Evolutionary conservation across 37 sponge, comb jelly and placozoan species (phyloP).

Genomic region (Agelas oroides): DNA sequence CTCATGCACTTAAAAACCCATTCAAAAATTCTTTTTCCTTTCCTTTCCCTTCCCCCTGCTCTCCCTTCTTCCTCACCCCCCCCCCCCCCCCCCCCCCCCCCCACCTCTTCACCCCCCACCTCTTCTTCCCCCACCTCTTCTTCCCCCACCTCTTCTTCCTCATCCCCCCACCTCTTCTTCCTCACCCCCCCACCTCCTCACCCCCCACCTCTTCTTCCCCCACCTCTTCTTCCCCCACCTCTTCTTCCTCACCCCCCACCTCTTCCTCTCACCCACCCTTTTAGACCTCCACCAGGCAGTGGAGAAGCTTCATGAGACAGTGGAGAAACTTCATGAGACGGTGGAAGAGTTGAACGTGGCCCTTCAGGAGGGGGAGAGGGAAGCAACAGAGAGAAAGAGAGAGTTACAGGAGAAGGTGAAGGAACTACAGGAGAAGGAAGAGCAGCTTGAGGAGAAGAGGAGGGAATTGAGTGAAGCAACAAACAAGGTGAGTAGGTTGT

Average conservation of each 20-base stretch:
- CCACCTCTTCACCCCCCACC: too few relatives aligned
- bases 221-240: neutral
- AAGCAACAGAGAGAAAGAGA: too few relatives aligned
- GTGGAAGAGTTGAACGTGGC: neutral
- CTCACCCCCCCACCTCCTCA: neutral
- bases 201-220: neutral
- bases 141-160: too few relatives aligned
- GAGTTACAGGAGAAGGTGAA: neutral
- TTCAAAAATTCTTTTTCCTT: too few relatives aligned
- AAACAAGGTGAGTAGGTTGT: neutral
- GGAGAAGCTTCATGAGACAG: conserved; percentile 14
- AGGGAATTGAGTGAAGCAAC: neutral
- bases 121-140: too few relatives aligned
- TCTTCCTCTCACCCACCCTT: neutral
- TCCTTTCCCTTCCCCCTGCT: too few relatives aligned
- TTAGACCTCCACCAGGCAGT: conserved; percentile 20
- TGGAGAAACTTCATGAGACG: conserved; percentile 32
- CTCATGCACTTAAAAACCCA: too few relatives aligned
- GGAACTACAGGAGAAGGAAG: conserved; percentile 37
- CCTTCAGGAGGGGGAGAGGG: neutral
- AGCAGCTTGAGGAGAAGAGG: conserved; percentile 16
- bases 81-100: too few relatives aligned
- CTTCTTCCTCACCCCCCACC: neutral
- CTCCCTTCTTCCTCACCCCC: too few relatives aligned
- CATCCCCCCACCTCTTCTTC: too few relatives aligned